Conservation (phyloP, 2,888 invertebrate genomes). For the Orchestes rusci region DNA sequence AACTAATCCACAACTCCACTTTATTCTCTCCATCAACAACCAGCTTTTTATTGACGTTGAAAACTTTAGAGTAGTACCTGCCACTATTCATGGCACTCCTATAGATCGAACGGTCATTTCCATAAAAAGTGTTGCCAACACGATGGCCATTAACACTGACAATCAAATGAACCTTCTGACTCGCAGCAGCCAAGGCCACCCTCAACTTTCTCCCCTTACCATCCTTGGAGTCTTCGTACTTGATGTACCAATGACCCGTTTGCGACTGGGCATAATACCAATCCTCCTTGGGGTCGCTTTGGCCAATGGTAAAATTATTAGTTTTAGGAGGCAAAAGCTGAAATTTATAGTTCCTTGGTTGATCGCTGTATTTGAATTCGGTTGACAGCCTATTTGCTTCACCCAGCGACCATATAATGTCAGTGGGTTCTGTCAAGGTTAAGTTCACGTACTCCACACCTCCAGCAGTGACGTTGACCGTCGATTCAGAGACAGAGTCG, state of each 20-base stretch:
- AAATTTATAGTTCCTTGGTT: slow-evolving; percentile 15
- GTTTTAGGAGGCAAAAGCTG: slow-evolving; percentile 5
- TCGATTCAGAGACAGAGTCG: too few relatives aligned
- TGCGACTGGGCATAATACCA: slow-evolving; percentile 15
- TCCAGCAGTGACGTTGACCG: slow-evolving; percentile 1
- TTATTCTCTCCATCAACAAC: slow-evolving; percentile 8
- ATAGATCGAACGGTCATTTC: slow-evolving; percentile 9
- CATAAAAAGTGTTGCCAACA: not conserved
- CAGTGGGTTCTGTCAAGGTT: slow-evolving; percentile 9
- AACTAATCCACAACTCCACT: not conserved
- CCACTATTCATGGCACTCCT: slow-evolving; percentile 12
- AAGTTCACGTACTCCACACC: too few relatives aligned
- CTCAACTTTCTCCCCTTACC: slow-evolving; percentile 5
- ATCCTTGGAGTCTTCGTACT: slow-evolving; percentile 3
- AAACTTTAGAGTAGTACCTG: not conserved
- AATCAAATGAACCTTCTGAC: slow-evolving; percentile 1
- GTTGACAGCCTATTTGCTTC: slow-evolving; percentile 12
- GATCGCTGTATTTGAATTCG: slow-evolving; percentile 9
- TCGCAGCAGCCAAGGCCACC: slow-evolving; percentile 9
- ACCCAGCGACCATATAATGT: slow-evolving; percentile 18
- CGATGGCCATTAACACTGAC: slow-evolving; percentile 5
- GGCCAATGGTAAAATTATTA: slow-evolving; percentile 11
- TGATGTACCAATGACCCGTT: slow-evolving; percentile 8
- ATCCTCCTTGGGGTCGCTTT: slow-evolving; percentile 5
- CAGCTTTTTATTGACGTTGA: not conserved